phyloP scores from a whole-genome alignment of 2,888 invertebrate species.

The Hemaris fuciformis region DNA sequence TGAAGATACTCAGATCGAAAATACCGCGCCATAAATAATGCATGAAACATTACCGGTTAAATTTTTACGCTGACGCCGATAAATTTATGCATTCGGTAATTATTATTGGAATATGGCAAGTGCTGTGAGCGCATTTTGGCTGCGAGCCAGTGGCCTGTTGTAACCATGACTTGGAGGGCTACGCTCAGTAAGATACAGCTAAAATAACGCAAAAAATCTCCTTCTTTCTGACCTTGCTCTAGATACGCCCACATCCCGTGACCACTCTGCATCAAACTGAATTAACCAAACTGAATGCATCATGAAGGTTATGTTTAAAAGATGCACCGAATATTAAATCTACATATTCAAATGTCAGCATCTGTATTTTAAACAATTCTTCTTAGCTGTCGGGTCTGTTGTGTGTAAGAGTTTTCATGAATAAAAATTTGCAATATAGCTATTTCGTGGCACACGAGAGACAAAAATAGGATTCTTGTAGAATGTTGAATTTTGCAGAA shows the following conservation, averaged over 20 bases:
- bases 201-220: background rate
- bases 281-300: background rate
- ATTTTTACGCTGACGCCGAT: conserved; percentile 5
- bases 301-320: background rate
- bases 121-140: background rate
- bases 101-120: conserved; percentile 9
- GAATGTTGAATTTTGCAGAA: too few relatives aligned
- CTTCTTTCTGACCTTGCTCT: background rate
- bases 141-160: background rate
- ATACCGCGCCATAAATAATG: background rate
- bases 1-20: background rate
- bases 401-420: background rate
- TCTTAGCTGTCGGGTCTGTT: background rate
- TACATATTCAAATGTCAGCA: conserved; percentile 1
- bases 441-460: background rate
- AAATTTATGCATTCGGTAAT: conserved; percentile 7
- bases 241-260: background rate
- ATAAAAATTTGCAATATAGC: background rate
- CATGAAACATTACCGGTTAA: background rate
- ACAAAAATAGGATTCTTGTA: too few relatives aligned
- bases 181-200: background rate
- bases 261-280: background rate
- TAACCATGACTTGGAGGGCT: too few relatives aligned
- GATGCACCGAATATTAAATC: background rate
- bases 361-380: background rate